Conservation (phyloP, 2,113 vertebrate genomes). For the Plectropomus leopardus region DNA sequence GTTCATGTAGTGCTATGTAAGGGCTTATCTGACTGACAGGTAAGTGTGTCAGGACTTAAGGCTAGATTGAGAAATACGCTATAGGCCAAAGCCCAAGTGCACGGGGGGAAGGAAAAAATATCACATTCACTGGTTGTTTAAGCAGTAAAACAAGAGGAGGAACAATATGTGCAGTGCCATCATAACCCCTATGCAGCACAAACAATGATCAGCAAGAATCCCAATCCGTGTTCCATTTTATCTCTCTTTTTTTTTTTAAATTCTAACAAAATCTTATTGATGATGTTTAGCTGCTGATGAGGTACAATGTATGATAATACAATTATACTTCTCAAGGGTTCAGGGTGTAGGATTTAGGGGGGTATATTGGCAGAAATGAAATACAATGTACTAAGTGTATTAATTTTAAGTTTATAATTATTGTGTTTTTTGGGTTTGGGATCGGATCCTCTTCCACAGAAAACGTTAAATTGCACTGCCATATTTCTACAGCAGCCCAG, state of each 20-base stretch:
- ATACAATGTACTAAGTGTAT: too few relatives aligned
- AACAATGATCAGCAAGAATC: background rate
- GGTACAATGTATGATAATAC: too few relatives aligned
- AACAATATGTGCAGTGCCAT: background rate
- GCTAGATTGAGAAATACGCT: conserved; percentile 59
- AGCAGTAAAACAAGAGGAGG: conserved; percentile 25
- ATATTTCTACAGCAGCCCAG: too few relatives aligned
- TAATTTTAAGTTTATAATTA: too few relatives aligned
- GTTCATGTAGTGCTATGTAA: conserved; percentile 71
- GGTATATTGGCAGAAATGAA: too few relatives aligned
- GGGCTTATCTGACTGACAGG: conserved; percentile 79
- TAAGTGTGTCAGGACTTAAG: conserved; percentile 73
- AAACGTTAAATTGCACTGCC: too few relatives aligned
- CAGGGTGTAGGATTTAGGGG: too few relatives aligned
- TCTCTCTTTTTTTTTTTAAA: background rate
- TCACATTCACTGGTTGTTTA: conserved; percentile 39
- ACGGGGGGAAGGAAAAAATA: conserved; percentile 7
- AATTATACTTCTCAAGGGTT: too few relatives aligned
- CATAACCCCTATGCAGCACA: background rate
- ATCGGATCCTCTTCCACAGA: too few relatives aligned
- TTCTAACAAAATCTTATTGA: background rate
- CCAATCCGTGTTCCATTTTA: background rate
- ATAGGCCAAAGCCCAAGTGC: conserved; percentile 40
- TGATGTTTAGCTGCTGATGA: conserved; percentile 7
- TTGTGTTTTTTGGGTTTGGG: too few relatives aligned